phyloP scores from a whole-genome alignment of 35 echinoderm and acorn worm species.

The Antedon bifida region DNA sequence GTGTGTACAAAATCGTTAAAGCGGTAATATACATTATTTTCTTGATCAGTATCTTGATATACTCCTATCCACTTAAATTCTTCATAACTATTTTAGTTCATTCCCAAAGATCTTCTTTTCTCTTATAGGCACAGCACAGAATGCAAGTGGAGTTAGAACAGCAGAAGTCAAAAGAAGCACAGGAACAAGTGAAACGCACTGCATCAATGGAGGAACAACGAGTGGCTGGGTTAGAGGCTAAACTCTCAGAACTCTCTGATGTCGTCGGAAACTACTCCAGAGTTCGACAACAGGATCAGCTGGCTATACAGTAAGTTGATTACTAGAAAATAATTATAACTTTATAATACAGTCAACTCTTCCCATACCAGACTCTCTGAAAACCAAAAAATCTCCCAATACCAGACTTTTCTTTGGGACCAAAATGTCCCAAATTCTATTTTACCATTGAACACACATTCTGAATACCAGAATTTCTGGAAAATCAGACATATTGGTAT shows the following conservation, averaged over 20 bases:
- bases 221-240: conserved; percentile 69
- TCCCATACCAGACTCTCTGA: too few species aligned
- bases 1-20: neutral
- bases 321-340: too few species aligned
- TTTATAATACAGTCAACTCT: too few species aligned
- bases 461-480: too few species aligned
- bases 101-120: neutral
- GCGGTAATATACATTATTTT: too few species aligned
- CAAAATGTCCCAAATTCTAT: too few species aligned
- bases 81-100: neutral
- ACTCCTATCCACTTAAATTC: neutral
- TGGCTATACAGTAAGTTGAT: conserved; percentile 69
- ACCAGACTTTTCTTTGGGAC: too few species aligned
- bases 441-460: too few species aligned
- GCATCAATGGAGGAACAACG: conserved; percentile 55
- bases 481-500: too few species aligned
- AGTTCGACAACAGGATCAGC: conserved; percentile 71
- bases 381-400: too few species aligned
- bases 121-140: conserved; percentile 75
- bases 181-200: conserved; percentile 46
- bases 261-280: conserved; percentile 80
- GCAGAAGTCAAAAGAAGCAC: conserved; percentile 69
- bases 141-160: conserved; percentile 92
- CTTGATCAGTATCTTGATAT: too few species aligned
- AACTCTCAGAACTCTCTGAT: conserved; percentile 69